Percentiles rank a stretch among this genome's conserved stretches.
Evolutionary conservation across 2,888 invertebrate species (phyloP).

Genomic region (Pandemis heparana): DNA sequence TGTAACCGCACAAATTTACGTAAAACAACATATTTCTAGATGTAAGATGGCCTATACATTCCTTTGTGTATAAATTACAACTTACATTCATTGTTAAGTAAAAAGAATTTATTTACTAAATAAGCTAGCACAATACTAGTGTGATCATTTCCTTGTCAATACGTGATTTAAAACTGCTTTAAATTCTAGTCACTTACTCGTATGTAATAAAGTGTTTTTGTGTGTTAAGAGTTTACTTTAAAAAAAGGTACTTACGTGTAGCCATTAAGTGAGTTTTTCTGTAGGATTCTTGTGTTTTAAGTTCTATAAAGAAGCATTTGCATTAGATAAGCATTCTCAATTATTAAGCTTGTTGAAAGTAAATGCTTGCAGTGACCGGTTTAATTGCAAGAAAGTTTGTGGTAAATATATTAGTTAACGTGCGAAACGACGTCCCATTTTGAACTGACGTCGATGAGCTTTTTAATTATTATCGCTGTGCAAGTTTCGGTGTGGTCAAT

Average conservation of each 20-base stretch:
- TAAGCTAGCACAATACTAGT: slow-evolving; percentile 35
- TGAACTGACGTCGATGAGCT: background rate
- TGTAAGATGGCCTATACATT: slow-evolving; percentile 40
- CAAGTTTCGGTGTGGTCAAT: background rate
- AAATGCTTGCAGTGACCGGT: background rate
- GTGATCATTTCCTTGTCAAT: slow-evolving; percentile 28
- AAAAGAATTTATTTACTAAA: slow-evolving; percentile 26
- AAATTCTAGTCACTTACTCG: slow-evolving; percentile 34
- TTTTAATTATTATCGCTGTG: background rate
- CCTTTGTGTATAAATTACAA: slow-evolving; percentile 24
- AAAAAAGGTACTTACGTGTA: background rate
- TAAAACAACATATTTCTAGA: slow-evolving; percentile 36
- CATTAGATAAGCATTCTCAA: background rate
- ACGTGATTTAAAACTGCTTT: slow-evolving; percentile 40
- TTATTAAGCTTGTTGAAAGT: background rate
- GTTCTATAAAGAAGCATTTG: background rate
- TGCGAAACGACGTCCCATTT: background rate
- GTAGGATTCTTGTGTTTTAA: background rate
- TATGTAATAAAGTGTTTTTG: slow-evolving; percentile 30
- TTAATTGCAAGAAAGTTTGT: background rate
- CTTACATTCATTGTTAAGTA: slow-evolving; percentile 8
- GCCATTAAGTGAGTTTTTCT: background rate
- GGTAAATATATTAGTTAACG: background rate
- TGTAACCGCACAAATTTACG: slow-evolving; percentile 37
- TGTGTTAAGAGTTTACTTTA: slow-evolving; percentile 12